phyloP scores from a whole-genome alignment of 2,888 invertebrate genomes.

The Cheilosia urbana region DNA sequence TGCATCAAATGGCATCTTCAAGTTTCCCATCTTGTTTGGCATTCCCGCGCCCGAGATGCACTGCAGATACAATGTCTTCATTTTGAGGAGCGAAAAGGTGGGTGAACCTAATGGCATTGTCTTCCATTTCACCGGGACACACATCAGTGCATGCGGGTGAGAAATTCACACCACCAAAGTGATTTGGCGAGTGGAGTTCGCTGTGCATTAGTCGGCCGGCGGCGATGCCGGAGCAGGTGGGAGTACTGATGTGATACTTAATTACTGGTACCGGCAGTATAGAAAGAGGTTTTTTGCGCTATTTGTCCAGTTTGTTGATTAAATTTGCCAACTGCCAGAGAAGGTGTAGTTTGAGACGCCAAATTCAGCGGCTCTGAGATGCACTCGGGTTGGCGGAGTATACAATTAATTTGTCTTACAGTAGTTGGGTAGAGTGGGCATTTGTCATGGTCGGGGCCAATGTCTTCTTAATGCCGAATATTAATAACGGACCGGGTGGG shows the following conservation, averaged over 20 bases:
- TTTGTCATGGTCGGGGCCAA: constrained; percentile 40
- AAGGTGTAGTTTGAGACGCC: constrained; percentile 60
- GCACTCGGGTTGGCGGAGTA: constrained; percentile 21
- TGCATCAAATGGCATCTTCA: constrained; percentile 69
- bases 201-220: too few species aligned
- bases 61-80: constrained; percentile 6
- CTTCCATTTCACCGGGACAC: constrained; percentile 2
- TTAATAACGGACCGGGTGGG: constrained; percentile 53
- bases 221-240: constrained; percentile 25
- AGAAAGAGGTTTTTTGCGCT: constrained; percentile 62
- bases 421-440: constrained; percentile 55
- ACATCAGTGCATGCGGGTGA: constrained; percentile 50
- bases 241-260: constrained; percentile 58
- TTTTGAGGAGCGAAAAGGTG: constrained; percentile 56
- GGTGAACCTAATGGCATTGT: constrained; percentile 71
- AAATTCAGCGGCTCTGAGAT: constrained; percentile 58
- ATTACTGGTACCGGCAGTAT: constrained; percentile 58
- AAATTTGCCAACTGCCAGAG: constrained; percentile 55
- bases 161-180: constrained; percentile 68
- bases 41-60: background rate
- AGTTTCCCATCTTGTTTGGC: constrained; percentile 45
- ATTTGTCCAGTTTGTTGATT: constrained; percentile 75
- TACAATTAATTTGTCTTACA: constrained; percentile 69
- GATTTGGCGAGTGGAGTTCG: constrained; percentile 41
- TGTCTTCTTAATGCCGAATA: constrained; percentile 65